These are phyloP conservation scores for Mustelus asterias DNA, from an alignment of 2,113 vertebrate genomes.

Conservation along the genomic window DNA sequence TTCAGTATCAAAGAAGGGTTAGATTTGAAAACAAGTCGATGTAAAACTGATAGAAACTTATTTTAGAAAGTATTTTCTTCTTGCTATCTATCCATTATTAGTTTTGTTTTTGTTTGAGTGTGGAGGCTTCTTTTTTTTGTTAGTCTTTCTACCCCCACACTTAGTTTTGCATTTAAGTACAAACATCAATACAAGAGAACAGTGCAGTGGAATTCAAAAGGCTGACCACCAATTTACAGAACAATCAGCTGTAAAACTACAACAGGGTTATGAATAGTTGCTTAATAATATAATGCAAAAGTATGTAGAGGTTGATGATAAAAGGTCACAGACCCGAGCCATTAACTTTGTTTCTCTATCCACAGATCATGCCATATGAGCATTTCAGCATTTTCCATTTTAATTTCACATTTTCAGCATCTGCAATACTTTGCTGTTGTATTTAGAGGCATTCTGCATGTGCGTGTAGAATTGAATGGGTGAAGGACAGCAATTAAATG, in stretches of 20 bases:
- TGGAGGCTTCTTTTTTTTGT: not conserved
- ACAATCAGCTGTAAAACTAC: not conserved
- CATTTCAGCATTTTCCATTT: not conserved
- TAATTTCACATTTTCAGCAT: not conserved
- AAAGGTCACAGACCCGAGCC: not conserved
- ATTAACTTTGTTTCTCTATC: not conserved
- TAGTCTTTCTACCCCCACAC: not conserved
- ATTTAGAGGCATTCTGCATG: not conserved
- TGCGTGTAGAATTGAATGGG: not conserved
- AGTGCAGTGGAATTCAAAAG: conserved; percentile 11
- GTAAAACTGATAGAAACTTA: no score
- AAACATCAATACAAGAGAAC: not conserved
- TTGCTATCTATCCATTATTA: not conserved
- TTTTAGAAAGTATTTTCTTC: not conserved
- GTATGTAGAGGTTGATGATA: not conserved
- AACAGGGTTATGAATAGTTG: not conserved
- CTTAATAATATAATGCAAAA: not conserved
- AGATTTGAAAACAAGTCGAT: not conserved
- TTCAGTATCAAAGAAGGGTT: not conserved
- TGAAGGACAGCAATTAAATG: not conserved
- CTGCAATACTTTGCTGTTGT: not conserved
- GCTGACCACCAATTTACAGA: not conserved
- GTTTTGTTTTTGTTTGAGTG: not conserved
- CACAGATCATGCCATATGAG: no score
- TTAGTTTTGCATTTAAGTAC: not conserved